A percentile compares a stretch with the other conserved stretches of the same genome.
Evolutionary conservation across 2,113 vertebrate species (phyloP).

Genomic region (Saccopteryx bilineata): DNA sequence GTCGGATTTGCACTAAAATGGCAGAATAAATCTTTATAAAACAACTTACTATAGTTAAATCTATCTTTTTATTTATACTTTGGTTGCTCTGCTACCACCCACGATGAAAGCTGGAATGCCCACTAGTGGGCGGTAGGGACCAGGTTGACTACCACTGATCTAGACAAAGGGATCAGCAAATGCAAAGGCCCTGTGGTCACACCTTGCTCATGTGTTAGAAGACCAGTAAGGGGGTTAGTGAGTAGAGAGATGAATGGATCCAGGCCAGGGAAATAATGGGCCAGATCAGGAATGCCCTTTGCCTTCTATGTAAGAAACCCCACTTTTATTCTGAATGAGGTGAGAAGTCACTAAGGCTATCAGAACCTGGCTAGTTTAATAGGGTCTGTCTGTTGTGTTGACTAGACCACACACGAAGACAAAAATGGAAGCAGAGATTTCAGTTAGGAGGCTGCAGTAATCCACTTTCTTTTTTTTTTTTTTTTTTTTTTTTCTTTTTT

Average conservation of each 20-base stretch:
- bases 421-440: background rate
- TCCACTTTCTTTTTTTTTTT: too few relatives aligned
- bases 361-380: background rate
- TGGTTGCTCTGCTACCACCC: too few relatives aligned
- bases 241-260: accelerated
- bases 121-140: too few relatives aligned
- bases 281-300: background rate
- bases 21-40: too few relatives aligned
- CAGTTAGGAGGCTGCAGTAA: background rate
- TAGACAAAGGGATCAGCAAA: background rate
- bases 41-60: too few relatives aligned
- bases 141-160: too few relatives aligned
- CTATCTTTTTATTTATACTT: too few relatives aligned
- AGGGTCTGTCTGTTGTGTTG: background rate
- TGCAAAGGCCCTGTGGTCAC: background rate
- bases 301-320: background rate
- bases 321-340: background rate
- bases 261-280: background rate
- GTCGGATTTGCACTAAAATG: too few relatives aligned
- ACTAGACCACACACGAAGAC: background rate
- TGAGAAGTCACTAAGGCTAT: background rate
- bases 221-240: accelerated
- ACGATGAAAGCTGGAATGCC: too few relatives aligned
- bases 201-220: accelerated
- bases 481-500: too few relatives aligned